These are phyloP conservation scores for Drosophila maculinotata DNA, from an alignment of 2,888 invertebrate species.

Conservation along the genomic window DNA sequence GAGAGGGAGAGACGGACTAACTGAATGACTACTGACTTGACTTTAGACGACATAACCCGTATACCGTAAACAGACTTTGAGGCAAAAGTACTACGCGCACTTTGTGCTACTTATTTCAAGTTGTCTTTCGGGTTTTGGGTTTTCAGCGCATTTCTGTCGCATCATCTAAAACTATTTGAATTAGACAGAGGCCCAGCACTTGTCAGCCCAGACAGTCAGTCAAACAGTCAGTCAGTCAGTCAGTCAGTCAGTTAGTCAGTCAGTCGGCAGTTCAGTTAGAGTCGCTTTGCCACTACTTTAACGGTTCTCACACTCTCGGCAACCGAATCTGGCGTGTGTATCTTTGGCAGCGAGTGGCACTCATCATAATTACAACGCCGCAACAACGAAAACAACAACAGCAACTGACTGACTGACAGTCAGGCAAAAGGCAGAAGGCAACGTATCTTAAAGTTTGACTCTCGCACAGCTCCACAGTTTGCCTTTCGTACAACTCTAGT, in stretches of 20 bases:
- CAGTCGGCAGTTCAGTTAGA: constrained; percentile 48
- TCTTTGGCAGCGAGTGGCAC: constrained; percentile 78
- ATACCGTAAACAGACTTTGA: constrained; percentile 47
- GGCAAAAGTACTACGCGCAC: constrained; percentile 44
- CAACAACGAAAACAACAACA: constrained; percentile 28
- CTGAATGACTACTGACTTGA: constrained; percentile 18
- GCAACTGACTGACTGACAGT: constrained; percentile 34
- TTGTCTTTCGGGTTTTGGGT: constrained; percentile 26
- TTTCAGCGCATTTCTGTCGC: constrained; percentile 68
- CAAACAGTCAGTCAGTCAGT: constrained; percentile 19
- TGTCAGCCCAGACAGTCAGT: constrained; percentile 46
- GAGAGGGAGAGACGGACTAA: constrained; percentile 9
- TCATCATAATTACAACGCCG: constrained; percentile 77
- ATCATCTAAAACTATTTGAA: constrained; percentile 71
- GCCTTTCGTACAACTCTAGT: constrained; percentile 44
- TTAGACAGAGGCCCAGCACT: constrained; percentile 45
- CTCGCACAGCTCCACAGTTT: constrained; percentile 33
- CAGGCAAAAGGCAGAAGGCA: constrained; percentile 46
- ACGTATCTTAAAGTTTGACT: constrained; percentile 17
- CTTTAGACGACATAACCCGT: constrained; percentile 49
- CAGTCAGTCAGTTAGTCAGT: constrained; percentile 24
- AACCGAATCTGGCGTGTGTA: constrained; percentile 70
- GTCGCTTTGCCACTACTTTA: constrained; percentile 73
- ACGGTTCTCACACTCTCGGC: constrained; percentile 77
- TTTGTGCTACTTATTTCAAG: constrained; percentile 60